Conservation (phyloP, 2,113 vertebrate genomes). For the Lamprotornis superbus region DNA sequence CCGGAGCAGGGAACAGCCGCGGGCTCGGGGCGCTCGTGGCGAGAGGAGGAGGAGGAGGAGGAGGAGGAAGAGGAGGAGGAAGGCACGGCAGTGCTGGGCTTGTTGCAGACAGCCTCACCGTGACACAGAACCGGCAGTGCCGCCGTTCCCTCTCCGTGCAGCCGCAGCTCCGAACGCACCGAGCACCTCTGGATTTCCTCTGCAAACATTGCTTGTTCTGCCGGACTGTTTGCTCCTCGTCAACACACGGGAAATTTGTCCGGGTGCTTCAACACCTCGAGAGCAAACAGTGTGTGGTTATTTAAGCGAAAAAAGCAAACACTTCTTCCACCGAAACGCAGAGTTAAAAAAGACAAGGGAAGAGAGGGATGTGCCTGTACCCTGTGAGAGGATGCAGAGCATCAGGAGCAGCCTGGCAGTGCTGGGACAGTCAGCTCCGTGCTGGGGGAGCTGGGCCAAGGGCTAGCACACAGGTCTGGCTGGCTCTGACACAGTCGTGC, state of each 20-base stretch:
- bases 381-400: not conserved
- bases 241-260: not conserved
- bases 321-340: not conserved
- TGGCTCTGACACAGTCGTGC: rapidly evolving
- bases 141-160: rapidly evolving
- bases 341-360: not conserved
- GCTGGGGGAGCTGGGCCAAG: not conserved
- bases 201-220: not conserved
- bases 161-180: not conserved
- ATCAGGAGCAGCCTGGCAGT: rapidly evolving
- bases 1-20: not conserved
- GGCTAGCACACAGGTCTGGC: rapidly evolving
- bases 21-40: rapidly evolving
- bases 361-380: rapidly evolving
- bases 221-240: slow-evolving; percentile 20
- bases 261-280: not conserved
- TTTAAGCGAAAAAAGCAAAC: slow-evolving; percentile 22
- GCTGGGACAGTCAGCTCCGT: rapidly evolving
- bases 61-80: too few species aligned
- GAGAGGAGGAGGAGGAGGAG: not conserved
- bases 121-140: not conserved
- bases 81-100: rapidly evolving
- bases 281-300: not conserved
- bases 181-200: not conserved
- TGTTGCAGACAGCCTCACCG: rapidly evolving